phyloP scores from a whole-genome alignment of 2,797 vertebrate genomes.

The Macropus fuliginosus region DNA sequence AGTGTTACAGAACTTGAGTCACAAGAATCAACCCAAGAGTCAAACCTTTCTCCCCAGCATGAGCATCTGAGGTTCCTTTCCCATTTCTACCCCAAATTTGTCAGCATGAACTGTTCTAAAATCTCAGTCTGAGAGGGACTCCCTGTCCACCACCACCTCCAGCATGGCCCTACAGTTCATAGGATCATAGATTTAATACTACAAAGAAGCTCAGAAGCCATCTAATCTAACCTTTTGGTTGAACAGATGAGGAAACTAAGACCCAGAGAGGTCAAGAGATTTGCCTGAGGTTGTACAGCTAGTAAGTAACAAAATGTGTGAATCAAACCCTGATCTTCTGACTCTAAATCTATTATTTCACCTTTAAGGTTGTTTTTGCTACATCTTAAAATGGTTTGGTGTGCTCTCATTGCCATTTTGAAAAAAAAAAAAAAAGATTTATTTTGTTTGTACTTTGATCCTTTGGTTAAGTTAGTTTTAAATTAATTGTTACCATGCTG shows the following conservation, averaged over 20 bases:
- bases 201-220: not conserved
- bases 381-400: not conserved
- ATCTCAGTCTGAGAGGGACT: not conserved
- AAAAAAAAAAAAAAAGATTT: not conserved
- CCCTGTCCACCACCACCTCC: not conserved
- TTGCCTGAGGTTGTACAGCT: not conserved
- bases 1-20: not conserved
- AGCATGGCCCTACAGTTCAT: not conserved
- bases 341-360: not conserved
- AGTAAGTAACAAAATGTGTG: not conserved
- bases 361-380: not conserved
- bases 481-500: not conserved
- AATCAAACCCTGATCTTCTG: not conserved
- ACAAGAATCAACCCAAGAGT: not conserved
- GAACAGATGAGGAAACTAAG: not conserved
- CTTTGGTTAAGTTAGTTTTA: not conserved
- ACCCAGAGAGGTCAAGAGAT: not conserved
- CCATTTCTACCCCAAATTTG: not conserved
- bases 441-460: not conserved
- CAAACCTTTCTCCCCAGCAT: not conserved
- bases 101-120: not conserved
- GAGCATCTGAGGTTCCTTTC: not conserved
- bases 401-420: not conserved
- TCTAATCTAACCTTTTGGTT: not conserved
- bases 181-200: not conserved